Base-by-base conservation (phyloP, 1,140 invertebrate genomes). In the Macrobrachium rosenbergii region DNA sequence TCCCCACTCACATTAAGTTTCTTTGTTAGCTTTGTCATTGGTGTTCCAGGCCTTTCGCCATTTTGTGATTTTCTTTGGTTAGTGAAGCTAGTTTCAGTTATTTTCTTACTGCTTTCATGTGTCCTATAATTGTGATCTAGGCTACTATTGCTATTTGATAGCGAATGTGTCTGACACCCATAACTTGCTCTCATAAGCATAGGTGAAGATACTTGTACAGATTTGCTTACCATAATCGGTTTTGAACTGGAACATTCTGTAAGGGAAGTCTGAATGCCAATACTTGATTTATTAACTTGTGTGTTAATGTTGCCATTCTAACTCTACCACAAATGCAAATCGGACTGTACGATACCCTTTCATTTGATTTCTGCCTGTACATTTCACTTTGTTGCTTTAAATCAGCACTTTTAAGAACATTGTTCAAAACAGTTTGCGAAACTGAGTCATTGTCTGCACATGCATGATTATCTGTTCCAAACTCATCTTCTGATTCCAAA, bases 401-500 rank as follows among this genome's bases (percentile, higher is more conserved):
- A 59, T 87, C 85, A 63, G 37, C 78, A 82, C 85, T 87, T 69
- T 87, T 87, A 5, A 87, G 79, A 58, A 75, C 78, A 81, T 87
- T 87, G 19, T 81, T 87, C 21, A 87, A 28, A 11, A 87, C 85
- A 63, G 85, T 81, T 17, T 87, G 67, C 17, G 82, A n/a, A 59
- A 88, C 58, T 16, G 86, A 82, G 17, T 81, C 79, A 62, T 77
- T 76, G 73, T 81, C 69, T 23, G 79, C 73, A 64, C 69, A 64
- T 12, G 58, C 80, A 69, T 80, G 64, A 63, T 83, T 79, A 45
- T 75, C 78, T 75, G 67, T 62, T 21, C 87, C 67, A 17, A 79
- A 59, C 11, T 88, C 87, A 75, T 88, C 82, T 62, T 88, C 87
- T 63, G 81, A 83, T 16, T 88, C 87, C n/a, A 83, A 21, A 8